These are phyloP conservation scores for Ceryle rudis DNA, from an alignment of 2,797 vertebrate species.

Conservation along the genomic window DNA sequence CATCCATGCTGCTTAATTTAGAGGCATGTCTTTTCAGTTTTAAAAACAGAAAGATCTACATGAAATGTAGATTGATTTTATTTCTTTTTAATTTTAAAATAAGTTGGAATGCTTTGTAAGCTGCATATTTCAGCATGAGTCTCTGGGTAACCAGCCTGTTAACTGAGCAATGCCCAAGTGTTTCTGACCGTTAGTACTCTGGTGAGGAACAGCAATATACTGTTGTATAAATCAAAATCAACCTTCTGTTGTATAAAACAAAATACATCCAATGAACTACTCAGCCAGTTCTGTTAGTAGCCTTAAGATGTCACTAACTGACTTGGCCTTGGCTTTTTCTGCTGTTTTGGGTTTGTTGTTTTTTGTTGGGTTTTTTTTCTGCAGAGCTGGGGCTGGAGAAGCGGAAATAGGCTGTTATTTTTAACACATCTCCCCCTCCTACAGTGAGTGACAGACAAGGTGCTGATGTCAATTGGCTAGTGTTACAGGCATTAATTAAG, in stretches of 20 bases:
- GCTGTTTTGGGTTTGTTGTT: neutral
- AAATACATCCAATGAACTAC: neutral
- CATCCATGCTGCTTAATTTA: neutral
- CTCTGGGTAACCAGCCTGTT: too few species aligned
- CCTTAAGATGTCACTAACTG: conserved; percentile 79
- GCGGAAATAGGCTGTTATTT: conserved; percentile 64
- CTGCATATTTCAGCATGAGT: fast-evolving
- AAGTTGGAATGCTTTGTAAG: neutral
- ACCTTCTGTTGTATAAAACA: neutral
- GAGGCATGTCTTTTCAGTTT: neutral
- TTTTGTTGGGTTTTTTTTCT: neutral
- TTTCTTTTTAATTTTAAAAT: neutral
- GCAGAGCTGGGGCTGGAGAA: neutral
- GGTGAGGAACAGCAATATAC: neutral
- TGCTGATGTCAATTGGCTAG: conserved; percentile 43
- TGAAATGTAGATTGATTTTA: neutral
- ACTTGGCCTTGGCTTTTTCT: conserved; percentile 24
- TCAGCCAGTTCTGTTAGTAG: conserved; percentile 61
- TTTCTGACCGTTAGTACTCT: neutral
- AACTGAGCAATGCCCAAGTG: neutral
- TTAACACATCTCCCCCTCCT: conserved; percentile 72
- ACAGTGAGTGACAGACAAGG: conserved; percentile 55
- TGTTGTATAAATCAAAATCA: neutral
- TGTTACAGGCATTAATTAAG: conserved; percentile 38
- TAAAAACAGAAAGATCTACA: neutral